Evolutionary conservation across 2,797 vertebrate genomes (phyloP).

Genomic region (Hydrocynus forskahlii): DNA sequence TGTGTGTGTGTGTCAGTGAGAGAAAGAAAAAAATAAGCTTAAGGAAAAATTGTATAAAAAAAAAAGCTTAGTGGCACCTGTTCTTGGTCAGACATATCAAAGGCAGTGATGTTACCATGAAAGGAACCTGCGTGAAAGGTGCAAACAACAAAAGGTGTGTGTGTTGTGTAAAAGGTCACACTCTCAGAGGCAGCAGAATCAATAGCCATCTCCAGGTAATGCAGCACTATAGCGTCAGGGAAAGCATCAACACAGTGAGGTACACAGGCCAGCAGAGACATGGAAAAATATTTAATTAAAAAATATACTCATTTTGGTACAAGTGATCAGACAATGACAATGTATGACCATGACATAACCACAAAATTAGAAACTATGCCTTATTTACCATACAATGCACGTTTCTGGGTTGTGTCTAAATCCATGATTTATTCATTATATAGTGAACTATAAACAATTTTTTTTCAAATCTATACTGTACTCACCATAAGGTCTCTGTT

Average conservation of each 20-base stretch:
- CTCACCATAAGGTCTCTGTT: neutral
- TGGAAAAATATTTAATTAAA: neutral
- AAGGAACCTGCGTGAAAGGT: neutral
- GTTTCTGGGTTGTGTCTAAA: neutral
- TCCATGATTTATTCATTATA: neutral
- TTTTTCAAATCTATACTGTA: neutral
- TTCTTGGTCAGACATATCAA: conserved; percentile 9
- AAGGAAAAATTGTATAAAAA: conserved; percentile 3
- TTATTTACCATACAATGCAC: neutral
- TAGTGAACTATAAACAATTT: neutral
- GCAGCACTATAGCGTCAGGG: neutral
- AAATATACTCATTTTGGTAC: neutral
- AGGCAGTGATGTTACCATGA: conserved; percentile 20
- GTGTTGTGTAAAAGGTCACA: conserved; percentile 45
- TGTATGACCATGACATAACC: neutral
- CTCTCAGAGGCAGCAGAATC: conserved; percentile 22
- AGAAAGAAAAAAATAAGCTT: neutral
- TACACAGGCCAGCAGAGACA: neutral
- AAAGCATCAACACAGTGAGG: neutral
- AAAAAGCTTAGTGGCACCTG: neutral
- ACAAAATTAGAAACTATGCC: neutral
- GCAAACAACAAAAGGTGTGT: neutral
- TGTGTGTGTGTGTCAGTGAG: neutral
- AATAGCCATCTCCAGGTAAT: conserved; percentile 34
- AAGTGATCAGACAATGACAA: neutral